Conservation (phyloP, 2,888 invertebrate species). For the Acanthoscelides obtectus region DNA sequence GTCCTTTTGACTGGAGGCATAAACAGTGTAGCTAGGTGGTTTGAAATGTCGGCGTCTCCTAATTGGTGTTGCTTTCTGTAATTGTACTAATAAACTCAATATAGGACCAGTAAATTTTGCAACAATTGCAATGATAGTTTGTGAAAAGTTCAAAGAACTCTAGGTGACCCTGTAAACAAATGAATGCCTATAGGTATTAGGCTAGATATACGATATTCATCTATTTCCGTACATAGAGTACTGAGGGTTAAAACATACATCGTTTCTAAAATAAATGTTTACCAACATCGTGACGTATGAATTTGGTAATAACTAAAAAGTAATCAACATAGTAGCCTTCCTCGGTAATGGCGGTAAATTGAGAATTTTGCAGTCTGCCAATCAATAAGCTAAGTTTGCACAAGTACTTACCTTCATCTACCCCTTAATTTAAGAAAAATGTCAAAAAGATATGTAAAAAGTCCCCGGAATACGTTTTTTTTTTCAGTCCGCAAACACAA, state of each 20-base stretch:
- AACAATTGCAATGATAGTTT: constrained; percentile 18
- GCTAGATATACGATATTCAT: background rate
- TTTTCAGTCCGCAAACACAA: constrained; percentile 6
- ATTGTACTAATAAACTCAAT: background rate
- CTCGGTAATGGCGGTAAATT: background rate
- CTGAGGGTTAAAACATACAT: constrained; percentile 7
- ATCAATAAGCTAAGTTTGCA: background rate
- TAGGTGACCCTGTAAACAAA: constrained; percentile 33
- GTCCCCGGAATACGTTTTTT: constrained; percentile 29
- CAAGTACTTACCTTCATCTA: constrained; percentile 43
- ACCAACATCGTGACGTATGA: constrained; percentile 33
- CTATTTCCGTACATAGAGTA: background rate
- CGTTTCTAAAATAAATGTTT: constrained; percentile 21
- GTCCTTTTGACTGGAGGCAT: background rate
- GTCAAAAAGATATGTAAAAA: constrained; percentile 40
- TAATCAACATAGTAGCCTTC: constrained; percentile 22
- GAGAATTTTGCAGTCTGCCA: background rate
- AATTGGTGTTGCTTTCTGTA: background rate
- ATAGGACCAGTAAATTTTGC: constrained; percentile 10
- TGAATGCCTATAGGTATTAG: constrained; percentile 7
- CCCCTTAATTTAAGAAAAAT: constrained; percentile 40
- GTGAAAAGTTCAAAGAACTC: constrained; percentile 36
- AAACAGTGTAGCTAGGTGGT: background rate
- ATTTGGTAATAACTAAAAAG: constrained; percentile 27
- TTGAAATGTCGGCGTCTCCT: background rate